phyloP scores from a whole-genome alignment of 2,113 vertebrate genomes.

The Lophura nycthemera region DNA sequence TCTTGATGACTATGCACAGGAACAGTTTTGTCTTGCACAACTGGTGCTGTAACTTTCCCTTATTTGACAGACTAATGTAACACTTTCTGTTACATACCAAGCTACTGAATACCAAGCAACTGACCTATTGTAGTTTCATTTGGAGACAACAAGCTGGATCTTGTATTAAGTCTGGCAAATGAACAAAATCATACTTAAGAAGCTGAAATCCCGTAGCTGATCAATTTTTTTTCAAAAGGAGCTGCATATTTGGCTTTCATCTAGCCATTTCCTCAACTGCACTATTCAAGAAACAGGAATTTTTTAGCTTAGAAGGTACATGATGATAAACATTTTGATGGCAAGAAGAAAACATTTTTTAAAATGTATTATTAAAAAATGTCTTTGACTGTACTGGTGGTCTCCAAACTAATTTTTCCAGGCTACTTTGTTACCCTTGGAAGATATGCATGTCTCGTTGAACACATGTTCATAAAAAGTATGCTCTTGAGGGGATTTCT shows the following conservation, averaged over 20 bases:
- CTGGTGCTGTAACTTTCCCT: neutral
- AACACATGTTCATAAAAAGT: neutral
- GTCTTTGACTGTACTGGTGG: neutral
- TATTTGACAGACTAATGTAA: neutral
- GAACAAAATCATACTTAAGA: neutral
- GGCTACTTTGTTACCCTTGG: neutral
- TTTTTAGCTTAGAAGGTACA: neutral
- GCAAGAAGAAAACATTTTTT: neutral
- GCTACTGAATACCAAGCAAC: neutral
- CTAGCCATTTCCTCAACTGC: neutral
- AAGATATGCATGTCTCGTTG: neutral
- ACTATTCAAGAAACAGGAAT: neutral
- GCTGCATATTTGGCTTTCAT: neutral
- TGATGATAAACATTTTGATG: neutral
- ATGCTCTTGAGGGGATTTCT: neutral
- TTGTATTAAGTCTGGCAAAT: neutral
- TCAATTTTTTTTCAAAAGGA: neutral
- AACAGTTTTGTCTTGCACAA: neutral
- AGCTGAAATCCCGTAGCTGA: neutral
- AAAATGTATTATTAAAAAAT: neutral
- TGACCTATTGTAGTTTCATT: neutral
- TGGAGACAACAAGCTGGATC: neutral
- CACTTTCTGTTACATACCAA: neutral
- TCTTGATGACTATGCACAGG: accelerated
- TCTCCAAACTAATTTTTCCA: conserved; percentile 3